Evolutionary conservation across 2,113 vertebrate genomes (phyloP).

Genomic region (Tupaia chinensis): DNA sequence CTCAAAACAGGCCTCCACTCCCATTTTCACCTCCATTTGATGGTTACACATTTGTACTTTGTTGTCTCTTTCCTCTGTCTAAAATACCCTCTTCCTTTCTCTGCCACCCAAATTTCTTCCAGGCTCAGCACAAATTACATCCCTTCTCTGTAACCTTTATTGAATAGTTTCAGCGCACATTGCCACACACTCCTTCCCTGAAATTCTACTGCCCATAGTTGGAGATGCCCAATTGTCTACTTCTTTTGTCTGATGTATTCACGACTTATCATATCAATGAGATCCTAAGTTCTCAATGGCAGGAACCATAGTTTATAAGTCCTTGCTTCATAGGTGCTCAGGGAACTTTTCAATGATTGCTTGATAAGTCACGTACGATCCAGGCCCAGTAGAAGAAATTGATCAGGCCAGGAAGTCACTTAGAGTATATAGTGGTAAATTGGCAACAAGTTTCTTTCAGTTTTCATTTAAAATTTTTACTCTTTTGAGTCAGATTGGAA

Average conservation of each 20-base stretch:
- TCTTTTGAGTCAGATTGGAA: slow-evolving; percentile 40
- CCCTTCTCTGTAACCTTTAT: neutral
- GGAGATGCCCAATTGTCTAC: neutral
- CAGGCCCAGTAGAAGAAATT: neutral
- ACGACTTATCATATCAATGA: neutral
- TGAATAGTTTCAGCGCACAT: neutral
- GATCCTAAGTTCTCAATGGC: neutral
- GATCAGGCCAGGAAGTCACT: neutral
- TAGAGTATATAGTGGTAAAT: neutral
- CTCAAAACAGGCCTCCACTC: neutral
- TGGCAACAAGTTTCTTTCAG: neutral
- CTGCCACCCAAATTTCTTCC: neutral
- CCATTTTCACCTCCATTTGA: neutral
- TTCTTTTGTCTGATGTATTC: neutral
- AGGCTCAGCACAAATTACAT: neutral
- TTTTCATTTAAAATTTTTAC: neutral
- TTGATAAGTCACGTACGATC: neutral
- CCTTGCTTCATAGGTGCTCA: neutral
- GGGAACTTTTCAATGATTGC: neutral
- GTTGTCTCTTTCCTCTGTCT: neutral
- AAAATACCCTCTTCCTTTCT: neutral
- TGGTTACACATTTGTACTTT: neutral
- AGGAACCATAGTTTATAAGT: neutral
- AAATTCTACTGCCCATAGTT: neutral
- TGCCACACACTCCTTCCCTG: neutral